A percentile compares a stretch with the other conserved stretches of the same genome.
Evolutionary conservation across 2,113 vertebrate species (phyloP).

Genomic region (Orthonyx spaldingii): DNA sequence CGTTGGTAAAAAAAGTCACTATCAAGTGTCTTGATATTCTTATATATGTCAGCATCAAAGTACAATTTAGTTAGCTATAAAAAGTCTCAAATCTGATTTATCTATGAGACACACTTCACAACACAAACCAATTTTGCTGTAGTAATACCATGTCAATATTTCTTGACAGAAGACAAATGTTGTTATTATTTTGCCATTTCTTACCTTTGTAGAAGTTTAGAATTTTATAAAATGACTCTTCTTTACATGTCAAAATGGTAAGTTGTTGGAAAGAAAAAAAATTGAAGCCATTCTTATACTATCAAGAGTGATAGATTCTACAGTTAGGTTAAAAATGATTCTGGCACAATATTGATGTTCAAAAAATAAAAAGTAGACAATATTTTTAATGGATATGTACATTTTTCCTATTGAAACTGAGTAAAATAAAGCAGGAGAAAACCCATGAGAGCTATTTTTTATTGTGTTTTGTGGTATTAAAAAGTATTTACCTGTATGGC

Average conservation of each 20-base stretch:
- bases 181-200: conserved; percentile 94
- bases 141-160: conserved; percentile 92
- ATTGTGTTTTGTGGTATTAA: background rate
- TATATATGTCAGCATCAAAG: conserved; percentile 58
- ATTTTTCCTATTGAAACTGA: background rate
- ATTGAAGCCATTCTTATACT: conserved; percentile 45
- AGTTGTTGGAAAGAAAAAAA: conserved; percentile 51
- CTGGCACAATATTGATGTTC: conserved; percentile 39
- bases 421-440: background rate
- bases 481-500: background rate
- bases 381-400: conserved; percentile 50
- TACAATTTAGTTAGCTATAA: conserved; percentile 66
- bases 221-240: conserved; percentile 78
- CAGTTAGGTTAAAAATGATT: conserved; percentile 48
- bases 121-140: conserved; percentile 93
- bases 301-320: conserved; percentile 61
- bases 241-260: conserved; percentile 76
- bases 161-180: conserved; percentile 93
- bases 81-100: conserved; percentile 79
- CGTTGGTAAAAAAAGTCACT: background rate
- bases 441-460: background rate
- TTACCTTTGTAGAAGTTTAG: conserved; percentile 82
- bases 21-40: conserved; percentile 27
- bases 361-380: conserved; percentile 19
- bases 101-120: conserved; percentile 87